phyloP scores from a whole-genome alignment of 2,113 vertebrate species.

The Clinocottus analis region DNA sequence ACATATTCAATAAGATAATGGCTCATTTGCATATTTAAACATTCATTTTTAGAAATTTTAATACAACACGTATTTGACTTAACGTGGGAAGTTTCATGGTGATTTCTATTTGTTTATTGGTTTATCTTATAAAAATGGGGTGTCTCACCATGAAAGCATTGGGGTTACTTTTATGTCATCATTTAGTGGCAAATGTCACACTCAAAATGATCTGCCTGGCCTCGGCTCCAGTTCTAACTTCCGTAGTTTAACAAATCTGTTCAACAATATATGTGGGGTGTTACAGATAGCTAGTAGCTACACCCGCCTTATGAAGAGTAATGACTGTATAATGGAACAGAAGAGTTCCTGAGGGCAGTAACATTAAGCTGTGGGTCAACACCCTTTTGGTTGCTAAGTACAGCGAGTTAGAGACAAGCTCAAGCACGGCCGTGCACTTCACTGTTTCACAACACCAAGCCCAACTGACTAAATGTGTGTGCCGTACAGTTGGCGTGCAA shows the following conservation, averaged over 20 bases:
- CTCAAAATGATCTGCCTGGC: neutral
- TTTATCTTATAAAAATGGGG: no score
- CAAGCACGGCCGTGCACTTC: conserved; percentile 21
- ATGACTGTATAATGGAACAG: conserved; percentile 40
- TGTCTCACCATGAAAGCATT: no score
- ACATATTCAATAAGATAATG: no score
- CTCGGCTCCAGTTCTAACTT: neutral
- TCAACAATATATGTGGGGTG: neutral
- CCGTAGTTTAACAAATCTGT: neutral
- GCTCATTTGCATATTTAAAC: no score
- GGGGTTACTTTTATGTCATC: no score
- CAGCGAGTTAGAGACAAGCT: conserved; percentile 42
- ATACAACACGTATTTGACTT: no score
- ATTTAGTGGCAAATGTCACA: no score
- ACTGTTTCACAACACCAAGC: conserved; percentile 33
- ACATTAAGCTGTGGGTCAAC: conserved; percentile 51
- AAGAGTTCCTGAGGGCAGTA: conserved; percentile 40
- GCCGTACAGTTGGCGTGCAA: neutral
- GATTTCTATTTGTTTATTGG: no score
- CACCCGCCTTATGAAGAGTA: neutral
- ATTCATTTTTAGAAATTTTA: no score
- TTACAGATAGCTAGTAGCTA: neutral
- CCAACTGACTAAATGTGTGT: neutral
- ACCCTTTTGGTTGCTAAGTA: conserved; percentile 30
- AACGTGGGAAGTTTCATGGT: no score